Evolutionary conservation across 2,797 vertebrate genomes (phyloP).

Genomic region (Psittacula echo): DNA sequence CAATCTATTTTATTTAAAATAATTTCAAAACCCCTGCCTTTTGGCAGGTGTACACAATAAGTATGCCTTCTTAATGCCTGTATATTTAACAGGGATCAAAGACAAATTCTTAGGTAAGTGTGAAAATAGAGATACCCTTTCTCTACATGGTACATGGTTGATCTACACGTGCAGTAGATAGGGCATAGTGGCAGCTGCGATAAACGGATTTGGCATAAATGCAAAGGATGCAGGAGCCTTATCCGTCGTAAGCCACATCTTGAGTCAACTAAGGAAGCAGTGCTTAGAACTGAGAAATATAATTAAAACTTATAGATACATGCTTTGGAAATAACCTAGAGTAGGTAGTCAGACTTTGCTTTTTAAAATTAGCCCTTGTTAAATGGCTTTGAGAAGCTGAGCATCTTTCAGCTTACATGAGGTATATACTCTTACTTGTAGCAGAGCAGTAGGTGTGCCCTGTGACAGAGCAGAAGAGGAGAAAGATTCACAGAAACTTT

Average conservation of each 20-base stretch:
- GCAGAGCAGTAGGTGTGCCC: background rate
- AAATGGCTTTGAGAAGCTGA: background rate
- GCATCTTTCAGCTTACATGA: background rate
- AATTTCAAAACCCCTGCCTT: background rate
- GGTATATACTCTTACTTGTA: background rate
- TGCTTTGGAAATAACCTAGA: background rate
- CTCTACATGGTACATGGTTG: accelerated
- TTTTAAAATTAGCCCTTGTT: background rate
- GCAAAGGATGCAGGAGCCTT: background rate
- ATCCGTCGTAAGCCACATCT: background rate
- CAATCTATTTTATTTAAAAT: background rate
- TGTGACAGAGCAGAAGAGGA: background rate
- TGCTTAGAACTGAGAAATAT: background rate
- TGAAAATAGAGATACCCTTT: background rate
- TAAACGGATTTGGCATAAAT: background rate
- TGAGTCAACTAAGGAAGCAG: background rate
- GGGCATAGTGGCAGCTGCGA: background rate
- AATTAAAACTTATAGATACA: background rate
- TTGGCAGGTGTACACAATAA: background rate
- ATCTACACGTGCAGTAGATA: background rate
- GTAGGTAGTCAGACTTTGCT: background rate
- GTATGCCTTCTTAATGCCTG: background rate
- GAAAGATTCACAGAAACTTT: background rate
- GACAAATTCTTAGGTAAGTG: background rate
- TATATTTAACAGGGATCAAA: background rate